Conservation (phyloP, 2,113 vertebrate genomes). For the Rhea americana region DNA sequence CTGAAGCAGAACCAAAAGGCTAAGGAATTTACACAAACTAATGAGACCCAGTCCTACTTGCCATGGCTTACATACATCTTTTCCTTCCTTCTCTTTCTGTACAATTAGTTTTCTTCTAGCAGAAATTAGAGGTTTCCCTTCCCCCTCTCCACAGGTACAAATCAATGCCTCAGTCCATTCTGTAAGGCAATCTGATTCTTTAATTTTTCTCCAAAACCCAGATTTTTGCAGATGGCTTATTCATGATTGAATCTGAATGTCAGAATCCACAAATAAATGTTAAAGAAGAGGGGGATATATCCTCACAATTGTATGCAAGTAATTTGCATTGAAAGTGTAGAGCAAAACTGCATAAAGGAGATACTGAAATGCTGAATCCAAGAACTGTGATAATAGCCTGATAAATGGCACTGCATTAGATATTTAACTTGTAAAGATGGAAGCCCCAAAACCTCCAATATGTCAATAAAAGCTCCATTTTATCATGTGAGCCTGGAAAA, state of each 20-base stretch:
- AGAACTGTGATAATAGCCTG: neutral
- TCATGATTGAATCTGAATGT: neutral
- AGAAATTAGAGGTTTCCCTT: neutral
- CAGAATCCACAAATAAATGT: neutral
- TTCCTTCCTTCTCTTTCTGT: neutral
- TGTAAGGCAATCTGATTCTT: neutral
- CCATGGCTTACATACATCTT: fast-evolving
- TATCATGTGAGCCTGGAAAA: neutral
- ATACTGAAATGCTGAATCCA: neutral
- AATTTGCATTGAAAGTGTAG: neutral
- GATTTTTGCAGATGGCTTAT: neutral
- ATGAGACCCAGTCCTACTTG: neutral
- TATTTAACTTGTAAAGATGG: neutral
- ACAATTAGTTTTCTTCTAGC: neutral
- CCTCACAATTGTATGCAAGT: neutral
- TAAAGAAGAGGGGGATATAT: neutral
- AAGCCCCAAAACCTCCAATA: neutral
- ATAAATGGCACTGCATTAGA: neutral
- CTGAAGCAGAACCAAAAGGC: neutral
- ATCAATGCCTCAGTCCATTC: neutral
- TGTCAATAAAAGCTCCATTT: neutral
- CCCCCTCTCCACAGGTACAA: neutral
- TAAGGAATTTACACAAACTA: neutral
- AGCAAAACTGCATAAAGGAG: neutral
- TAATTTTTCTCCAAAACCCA: neutral